Base-by-base conservation (phyloP, 2,797 vertebrate species). In the Poecilia velifera region DNA sequence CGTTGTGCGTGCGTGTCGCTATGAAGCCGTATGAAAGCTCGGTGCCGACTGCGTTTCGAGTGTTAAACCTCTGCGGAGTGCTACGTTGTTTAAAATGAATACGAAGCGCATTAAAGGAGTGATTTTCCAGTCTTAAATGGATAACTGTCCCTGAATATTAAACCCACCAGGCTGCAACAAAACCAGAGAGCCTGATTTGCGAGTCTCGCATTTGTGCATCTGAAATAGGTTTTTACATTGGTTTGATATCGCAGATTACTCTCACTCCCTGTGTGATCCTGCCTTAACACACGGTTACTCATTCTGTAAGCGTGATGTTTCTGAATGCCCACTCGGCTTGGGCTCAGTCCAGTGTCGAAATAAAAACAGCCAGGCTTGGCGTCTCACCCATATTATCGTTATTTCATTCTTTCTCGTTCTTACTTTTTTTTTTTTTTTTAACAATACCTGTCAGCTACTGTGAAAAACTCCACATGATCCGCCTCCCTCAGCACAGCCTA, bases 141-240 rank as follows among this genome's bases (percentile, higher is more conserved):
- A 89, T 81, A 83, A 81, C 66, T 75, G 51, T 77, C 72, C 82
- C 78, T 79, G 82, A 83, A 91, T 85, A 87, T 89, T 90, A 88
- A 86, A 90, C 76, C 68, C 86, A 86, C 76, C 82, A 64, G 83
- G 84, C 86, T 85, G 73, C 82, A 66, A 73, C 80, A 71, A 71
- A 74, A 80, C 86, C 28, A 0, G 1, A 78, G 82, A 87, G 80
- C 70, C 72, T 77, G 72, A 85, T 88, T 78, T 76, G 47, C 0
- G 51, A 20, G 36, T 79, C 72, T 68, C 28, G 25, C 16, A 36
- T 81, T 78, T 91, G 47, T 86, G 74, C 79, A 43, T 34, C 68
- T 73, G 34, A 76, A 79, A 73, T 22, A 68, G 78, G 72, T 31
- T 79, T 87, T 88, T 47, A 72, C 43, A 3, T 82, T 43, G 72